These are phyloP conservation scores for Drosophila picticornis DNA, from an alignment of 2,888 invertebrate species.

Conservation along the genomic window DNA sequence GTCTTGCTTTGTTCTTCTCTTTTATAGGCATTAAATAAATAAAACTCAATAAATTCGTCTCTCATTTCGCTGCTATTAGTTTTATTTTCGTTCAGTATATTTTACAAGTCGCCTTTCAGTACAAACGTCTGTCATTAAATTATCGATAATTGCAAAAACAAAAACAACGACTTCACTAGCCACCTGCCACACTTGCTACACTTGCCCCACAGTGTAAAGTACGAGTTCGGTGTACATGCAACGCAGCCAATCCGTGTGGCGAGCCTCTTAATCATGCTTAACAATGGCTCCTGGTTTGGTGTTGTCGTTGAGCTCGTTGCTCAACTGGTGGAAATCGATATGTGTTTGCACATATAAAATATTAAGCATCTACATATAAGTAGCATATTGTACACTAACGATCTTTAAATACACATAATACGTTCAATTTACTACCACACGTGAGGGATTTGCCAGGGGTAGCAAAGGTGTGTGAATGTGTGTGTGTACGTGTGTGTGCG, in stretches of 20 bases:
- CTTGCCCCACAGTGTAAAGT: not conserved
- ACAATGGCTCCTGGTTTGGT: slow-evolving; percentile 54
- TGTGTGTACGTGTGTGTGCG: not conserved
- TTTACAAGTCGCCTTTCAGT: not conserved
- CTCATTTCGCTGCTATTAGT: not conserved
- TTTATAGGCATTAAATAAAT: not conserved
- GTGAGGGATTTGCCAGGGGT: not conserved
- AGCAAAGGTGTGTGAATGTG: not conserved
- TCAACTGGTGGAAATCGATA: slow-evolving; percentile 80
- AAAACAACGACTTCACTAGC: slow-evolving; percentile 6
- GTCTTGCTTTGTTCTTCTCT: not conserved
- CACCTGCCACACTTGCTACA: slow-evolving; percentile 21
- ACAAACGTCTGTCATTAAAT: slow-evolving; percentile 39
- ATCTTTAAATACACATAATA: slow-evolving; percentile 77
- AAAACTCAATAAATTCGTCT: not conserved
- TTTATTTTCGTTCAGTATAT: not conserved
- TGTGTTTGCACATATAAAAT: slow-evolving; percentile 17
- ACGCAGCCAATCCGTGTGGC: slow-evolving; percentile 55
- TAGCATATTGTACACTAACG: slow-evolving; percentile 72
- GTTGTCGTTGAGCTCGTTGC: slow-evolving; percentile 47
- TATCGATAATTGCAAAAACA: slow-evolving; percentile 57
- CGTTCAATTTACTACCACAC: slow-evolving; percentile 31
- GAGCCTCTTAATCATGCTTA: slow-evolving; percentile 76
- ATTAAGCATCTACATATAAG: slow-evolving; percentile 28
- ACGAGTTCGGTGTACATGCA: slow-evolving; percentile 8